Base-by-base conservation (phyloP, 2,888 invertebrate genomes). In the Drosophila anomalata region DNA sequence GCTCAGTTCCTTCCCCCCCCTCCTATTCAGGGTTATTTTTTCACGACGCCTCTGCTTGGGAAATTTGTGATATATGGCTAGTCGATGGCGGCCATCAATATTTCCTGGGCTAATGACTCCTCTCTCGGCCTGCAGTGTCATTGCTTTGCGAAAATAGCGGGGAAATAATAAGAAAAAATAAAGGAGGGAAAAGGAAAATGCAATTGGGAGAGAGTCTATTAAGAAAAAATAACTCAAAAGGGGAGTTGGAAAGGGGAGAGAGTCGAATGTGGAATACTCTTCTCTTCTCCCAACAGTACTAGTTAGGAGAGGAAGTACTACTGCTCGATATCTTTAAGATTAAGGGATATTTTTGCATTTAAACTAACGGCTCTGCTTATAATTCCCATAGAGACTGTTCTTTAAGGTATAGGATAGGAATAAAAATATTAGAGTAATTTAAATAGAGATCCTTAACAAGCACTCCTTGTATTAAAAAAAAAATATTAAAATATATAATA, bases 31-130 rank as follows among this genome's bases (percentile, higher is more conserved):
- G 17, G 14, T n/a, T 12, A 5, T 17, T 20, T 39, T 42, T 42
- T 42, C 9, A 12, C 31, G 48, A 14, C n/a, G 20, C 52, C 50
- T 11, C 17, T 52, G 56, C 55, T 55, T 54, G 39, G 46, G 53
- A 41, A 73, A 68, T 73, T 87, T 81, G 60, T 74, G 69, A 72
- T 74, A 68, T 67, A 55, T 72, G 67, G 54, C 58, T 58, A 74
- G 63, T 74, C 69, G 51, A 70, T 74, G 57, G 72, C 46, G 48
- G 75, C 68, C 55, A 73, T 88, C 84, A 86, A 86, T 83, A 87
- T 82, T 77, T 74, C 55, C 69, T 26, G 63, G 73, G 73, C 73
- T 70, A 70, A 70, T 70, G 69, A 70, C 69, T 72, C 54, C 17
- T 17, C 17, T 73, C 63, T 63, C 51, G 50, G 52, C 44, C 41